Evolutionary conservation across 2,113 vertebrate genomes (phyloP), one percentile per base, ranked within the genome.

Genomic region (Chascanopsetta lugubris): DNA sequence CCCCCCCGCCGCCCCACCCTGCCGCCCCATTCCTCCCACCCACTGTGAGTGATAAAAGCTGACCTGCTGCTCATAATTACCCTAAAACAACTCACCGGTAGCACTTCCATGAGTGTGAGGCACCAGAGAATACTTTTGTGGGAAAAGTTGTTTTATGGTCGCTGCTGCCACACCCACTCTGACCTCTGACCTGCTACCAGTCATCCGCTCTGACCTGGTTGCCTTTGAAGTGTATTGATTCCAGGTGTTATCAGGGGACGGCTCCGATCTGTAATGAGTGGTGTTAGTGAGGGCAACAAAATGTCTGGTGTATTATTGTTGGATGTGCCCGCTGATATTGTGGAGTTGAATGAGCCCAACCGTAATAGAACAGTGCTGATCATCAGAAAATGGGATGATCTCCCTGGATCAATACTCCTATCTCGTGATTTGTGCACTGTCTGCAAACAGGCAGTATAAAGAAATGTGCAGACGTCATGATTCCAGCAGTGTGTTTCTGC

Each of bases 161-260:
- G 32, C 22, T 18, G 27, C 43, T 38, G 66, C 59, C 34, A 30
- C 20, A 22, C 10, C 15, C 13, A 38, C 67, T 69, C 72, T 76
- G 70, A 75, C 77, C 34, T 13, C 40, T 27, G 40, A 49, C 54
- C 66, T 40, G 6, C 56, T 40, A 5, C 6, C 54, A 2, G 6
- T 40, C 6, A 2, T 5, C 40, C 17, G 38, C 20, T 29, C 1
- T n/a, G 5, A 4, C 8, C 22, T 21, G 21, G 55, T n/a, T 11
- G 11, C 29, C 43, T 64, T 47, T 71, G 67, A 66, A 62, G 66
- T 64, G 45, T 10, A 6, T 46, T 22, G 42, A 48, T 36, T 72
- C 84, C 87, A 90, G 88, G 82, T 90, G 87, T 82, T 68, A 56
- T 38, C 12, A 22, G 12, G 17, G 15, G 6, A 7, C n/a, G 10